These are phyloP conservation scores for Sycophaga agraensis DNA, from an alignment of 1,140 invertebrate genomes.

Conservation along the genomic window DNA sequence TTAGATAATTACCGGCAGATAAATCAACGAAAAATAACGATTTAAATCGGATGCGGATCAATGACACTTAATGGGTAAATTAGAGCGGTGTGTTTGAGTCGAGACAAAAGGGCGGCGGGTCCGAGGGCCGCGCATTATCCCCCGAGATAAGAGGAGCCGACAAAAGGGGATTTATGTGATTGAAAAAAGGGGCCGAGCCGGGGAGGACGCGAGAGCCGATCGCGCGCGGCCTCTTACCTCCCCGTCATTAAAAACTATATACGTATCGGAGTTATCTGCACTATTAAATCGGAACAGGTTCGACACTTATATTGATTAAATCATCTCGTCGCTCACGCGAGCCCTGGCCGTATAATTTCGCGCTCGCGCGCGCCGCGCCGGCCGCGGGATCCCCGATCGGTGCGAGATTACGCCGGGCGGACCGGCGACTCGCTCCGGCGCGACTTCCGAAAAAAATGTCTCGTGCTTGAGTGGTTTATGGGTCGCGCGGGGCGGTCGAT, in stretches of 20 bases:
- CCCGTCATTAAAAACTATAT: not conserved
- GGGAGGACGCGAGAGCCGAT: no score
- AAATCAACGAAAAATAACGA: conserved; percentile 14
- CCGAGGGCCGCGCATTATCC: conserved; percentile 4
- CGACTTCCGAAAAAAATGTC: conserved; percentile 15
- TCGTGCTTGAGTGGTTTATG: not conserved
- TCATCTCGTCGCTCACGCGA: conserved; percentile 24
- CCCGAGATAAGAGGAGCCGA: conserved; percentile 21
- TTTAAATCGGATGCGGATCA: not conserved
- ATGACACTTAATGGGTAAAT: conserved; percentile 12
- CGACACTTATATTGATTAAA: conserved; percentile 29
- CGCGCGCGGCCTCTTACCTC: no score
- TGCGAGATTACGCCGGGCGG: not conserved
- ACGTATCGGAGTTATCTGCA: conserved; percentile 15
- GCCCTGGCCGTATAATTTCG: conserved; percentile 17
- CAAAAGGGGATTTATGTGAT: conserved; percentile 28
- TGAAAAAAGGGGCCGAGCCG: no score
- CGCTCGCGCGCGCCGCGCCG: not conserved
- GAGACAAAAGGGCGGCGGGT: not conserved
- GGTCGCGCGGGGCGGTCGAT: not conserved
- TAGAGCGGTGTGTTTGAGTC: conserved; percentile 12
- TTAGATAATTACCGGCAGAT: not conserved
- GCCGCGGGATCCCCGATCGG: conserved; percentile 17
- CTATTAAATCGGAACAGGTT: conserved; percentile 29
- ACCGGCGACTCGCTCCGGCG: no score